Base-by-base conservation (phyloP, 2,113 vertebrate genomes). In the Propithecus coquereli region DNA sequence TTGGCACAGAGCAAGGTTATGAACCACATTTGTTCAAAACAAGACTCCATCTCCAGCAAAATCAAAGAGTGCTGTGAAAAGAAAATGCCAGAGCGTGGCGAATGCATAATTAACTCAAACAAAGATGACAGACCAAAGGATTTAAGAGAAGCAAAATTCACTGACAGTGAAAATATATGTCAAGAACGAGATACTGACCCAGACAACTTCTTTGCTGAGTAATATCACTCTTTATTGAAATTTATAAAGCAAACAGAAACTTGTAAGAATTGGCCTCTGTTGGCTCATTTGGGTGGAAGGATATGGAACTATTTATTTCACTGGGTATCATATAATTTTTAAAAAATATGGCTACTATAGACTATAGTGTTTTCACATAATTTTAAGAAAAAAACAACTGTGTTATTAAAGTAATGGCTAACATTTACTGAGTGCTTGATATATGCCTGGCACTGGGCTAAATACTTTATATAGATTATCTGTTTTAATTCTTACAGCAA, bases 51-150 rank as follows among this genome's bases (percentile, higher is more conserved):
- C 71, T 98, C 98, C n/a, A 86, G 87, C 68, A 97, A 96, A 80
- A 68, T 98, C 86, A 94, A 84, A 63, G 32, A 16, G 3, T 98
- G 98, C 92, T 98, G 98, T 91, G 80, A 70, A 71, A 96, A 93
- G 74, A 37, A 87, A 66, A 30, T 84, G 4, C 80, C 91, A 22
- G 94, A 96, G 5, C 93, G 90, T 34, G 81, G 54, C 8, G 27
- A 59, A 6, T 98, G 98, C 22, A 86, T 98, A 11, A 4, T 87
- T 40, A 16, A 65, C 5, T 43, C 84, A 7, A 94, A 57, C 76
- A 97, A 97, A 76, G 97, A 98, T 30, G 96, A 96, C 1, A 86
- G 32, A 82, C 96, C 97, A 61, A 45, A 87, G 13, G 76, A 95
- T 80, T 73, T 98, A 52, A 91, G 52, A 45, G 54, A 82, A 87